phyloP scores from a whole-genome alignment of 2,113 vertebrate genomes.

The Vulpes vulpes region DNA sequence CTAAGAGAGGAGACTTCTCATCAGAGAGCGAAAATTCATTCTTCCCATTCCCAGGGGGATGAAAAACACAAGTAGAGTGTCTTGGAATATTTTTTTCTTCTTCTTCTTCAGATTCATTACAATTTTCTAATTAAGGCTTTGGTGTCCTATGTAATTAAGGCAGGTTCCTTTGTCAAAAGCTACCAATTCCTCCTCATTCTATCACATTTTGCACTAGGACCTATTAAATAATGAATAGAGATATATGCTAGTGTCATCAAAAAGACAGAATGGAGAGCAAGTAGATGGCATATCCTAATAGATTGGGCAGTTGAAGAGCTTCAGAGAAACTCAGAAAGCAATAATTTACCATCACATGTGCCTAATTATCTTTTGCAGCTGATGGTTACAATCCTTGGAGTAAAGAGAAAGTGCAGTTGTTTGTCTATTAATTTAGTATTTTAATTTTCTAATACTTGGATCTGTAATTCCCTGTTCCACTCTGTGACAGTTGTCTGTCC shows the following conservation, averaged over 20 bases:
- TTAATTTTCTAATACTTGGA: not conserved
- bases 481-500: not conserved
- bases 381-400: not conserved
- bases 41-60: not conserved
- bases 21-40: slow-evolving; percentile 2
- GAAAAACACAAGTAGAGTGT: not conserved
- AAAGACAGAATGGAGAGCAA: not conserved
- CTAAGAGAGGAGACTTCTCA: not conserved
- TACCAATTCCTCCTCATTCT: not conserved
- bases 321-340: not conserved
- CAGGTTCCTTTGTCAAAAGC: slow-evolving; percentile 19
- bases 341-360: not conserved
- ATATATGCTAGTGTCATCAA: not conserved
- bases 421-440: not conserved
- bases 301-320: not conserved
- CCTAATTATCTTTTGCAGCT: slow-evolving; percentile 7
- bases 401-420: not conserved
- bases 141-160: not conserved
- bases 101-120: not conserved
- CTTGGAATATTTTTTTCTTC: not conserved
- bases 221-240: slow-evolving; percentile 51
- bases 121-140: slow-evolving; percentile 38
- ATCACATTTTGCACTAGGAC: not conserved
- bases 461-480: not conserved
- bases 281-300: not conserved